These are phyloP conservation scores for Podarcis muralis DNA, from an alignment of 2,113 vertebrate genomes.

Conservation along the genomic window DNA sequence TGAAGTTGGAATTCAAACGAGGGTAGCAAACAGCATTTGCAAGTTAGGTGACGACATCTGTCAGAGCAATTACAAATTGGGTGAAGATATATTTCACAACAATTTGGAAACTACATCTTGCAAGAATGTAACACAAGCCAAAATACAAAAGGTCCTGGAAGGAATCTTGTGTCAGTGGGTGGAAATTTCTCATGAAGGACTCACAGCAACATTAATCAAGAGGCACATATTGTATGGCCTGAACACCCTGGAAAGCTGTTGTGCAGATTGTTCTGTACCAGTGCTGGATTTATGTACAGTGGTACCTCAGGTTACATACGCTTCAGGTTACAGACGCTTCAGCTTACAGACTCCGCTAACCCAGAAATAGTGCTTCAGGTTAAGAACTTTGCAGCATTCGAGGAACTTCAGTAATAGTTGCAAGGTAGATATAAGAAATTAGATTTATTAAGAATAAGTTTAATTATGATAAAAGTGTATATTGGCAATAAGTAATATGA, in stretches of 20 bases:
- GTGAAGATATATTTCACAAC: neutral
- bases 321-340: too few relatives aligned
- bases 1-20: slow-evolving; percentile 2
- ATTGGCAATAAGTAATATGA: too few relatives aligned
- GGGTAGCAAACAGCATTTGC: slow-evolving; percentile 14
- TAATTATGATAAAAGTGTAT: too few relatives aligned
- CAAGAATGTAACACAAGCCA: neutral
- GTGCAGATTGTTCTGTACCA: too few relatives aligned
- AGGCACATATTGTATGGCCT: neutral
- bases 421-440: too few relatives aligned
- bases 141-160: slow-evolving; percentile 14
- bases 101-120: slow-evolving; percentile 23
- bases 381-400: too few relatives aligned
- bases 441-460: too few relatives aligned
- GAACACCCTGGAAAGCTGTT: neutral
- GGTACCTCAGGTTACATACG: too few relatives aligned
- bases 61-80: neutral
- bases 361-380: too few relatives aligned
- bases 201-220: neutral
- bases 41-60: neutral
- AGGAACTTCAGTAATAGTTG: too few relatives aligned
- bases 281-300: too few relatives aligned
- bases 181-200: neutral
- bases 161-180: neutral
- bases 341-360: too few relatives aligned